Evolutionary conservation across 2,113 vertebrate genomes (phyloP).

Genomic region (Alouatta palliata): DNA sequence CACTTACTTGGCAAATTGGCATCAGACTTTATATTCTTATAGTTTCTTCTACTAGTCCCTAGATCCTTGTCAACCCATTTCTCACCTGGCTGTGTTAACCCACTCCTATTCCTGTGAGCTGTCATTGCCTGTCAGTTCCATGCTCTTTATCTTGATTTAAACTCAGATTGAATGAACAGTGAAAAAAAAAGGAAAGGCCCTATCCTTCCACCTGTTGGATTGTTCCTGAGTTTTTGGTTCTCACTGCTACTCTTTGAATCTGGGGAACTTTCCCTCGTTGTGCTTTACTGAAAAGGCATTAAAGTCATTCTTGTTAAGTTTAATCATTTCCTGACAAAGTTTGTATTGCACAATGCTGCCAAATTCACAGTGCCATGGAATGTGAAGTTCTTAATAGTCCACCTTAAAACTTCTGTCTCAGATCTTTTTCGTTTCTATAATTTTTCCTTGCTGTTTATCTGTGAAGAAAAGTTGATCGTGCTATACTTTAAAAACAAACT

Average conservation of each 20-base stretch:
- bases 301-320: neutral
- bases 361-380: neutral
- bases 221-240: neutral
- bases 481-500: conserved; percentile 9
- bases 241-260: neutral
- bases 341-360: neutral
- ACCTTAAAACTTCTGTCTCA: neutral
- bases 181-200: neutral
- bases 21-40: neutral
- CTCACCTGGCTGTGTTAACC: neutral
- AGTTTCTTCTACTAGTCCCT: neutral
- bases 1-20: neutral
- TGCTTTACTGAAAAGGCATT: neutral
- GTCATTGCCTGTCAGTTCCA: neutral
- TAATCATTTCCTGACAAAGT: neutral
- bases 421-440: neutral
- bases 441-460: neutral
- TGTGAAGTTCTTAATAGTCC: neutral
- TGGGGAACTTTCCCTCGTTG: neutral
- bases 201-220: neutral
- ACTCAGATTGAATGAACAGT: neutral
- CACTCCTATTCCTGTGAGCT: neutral
- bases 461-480: neutral
- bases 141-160: neutral
- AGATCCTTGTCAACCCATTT: neutral